Percentiles rank a stretch among this genome's conserved stretches.
Conservation (phyloP, 2,888 invertebrate genomes). For the Luperina testacea region DNA sequence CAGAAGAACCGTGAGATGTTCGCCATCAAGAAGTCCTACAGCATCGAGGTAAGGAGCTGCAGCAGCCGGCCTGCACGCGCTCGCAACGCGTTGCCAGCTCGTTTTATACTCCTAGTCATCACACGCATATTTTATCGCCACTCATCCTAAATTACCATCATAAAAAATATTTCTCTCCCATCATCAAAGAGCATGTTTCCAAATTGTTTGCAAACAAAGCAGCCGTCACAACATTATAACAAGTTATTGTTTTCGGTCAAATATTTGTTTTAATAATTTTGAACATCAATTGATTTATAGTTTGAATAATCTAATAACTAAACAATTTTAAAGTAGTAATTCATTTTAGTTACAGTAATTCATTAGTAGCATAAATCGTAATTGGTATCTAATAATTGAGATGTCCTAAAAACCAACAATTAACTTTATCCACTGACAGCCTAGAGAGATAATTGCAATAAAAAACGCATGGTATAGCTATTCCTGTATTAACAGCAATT, state of each 20-base stretch:
- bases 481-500: constrained; percentile 41
- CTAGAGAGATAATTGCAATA: constrained; percentile 47
- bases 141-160: constrained; percentile 7
- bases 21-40: constrained; percentile 99
- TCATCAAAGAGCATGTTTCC: background rate
- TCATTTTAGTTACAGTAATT: constrained; percentile 32
- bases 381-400: constrained; percentile 50
- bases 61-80: constrained; percentile 55
- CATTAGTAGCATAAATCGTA: constrained; percentile 33
- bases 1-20: constrained; percentile 99
- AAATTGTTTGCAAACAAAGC: constrained; percentile 45
- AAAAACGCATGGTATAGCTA: constrained; percentile 40
- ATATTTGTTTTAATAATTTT: constrained; percentile 24
- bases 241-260: constrained; percentile 24
- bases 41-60: constrained; percentile 96
- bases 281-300: constrained; percentile 30
- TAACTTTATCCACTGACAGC: constrained; percentile 44
- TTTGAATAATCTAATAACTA: constrained; percentile 20
- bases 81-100: constrained; percentile 65
- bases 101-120: constrained; percentile 55
- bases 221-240: constrained; percentile 14
- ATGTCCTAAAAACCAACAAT: constrained; percentile 56
- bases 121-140: constrained; percentile 15
- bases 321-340: constrained; percentile 29
- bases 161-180: constrained; percentile 10